Conservation (phyloP, 2,888 invertebrate species). For the Mesochorus sp. region DNA sequence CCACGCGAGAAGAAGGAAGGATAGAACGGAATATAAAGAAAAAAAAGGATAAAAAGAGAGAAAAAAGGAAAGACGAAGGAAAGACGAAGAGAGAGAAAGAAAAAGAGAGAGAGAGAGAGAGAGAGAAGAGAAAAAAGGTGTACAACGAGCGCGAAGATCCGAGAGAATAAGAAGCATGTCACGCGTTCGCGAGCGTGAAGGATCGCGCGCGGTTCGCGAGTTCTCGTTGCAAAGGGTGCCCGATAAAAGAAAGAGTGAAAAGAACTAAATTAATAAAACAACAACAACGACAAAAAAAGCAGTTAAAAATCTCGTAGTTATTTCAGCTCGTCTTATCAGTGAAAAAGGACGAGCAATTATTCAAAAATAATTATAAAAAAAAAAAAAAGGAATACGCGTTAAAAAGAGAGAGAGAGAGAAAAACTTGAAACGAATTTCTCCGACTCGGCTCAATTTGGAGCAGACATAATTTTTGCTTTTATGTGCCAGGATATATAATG, state of each 20-base stretch:
- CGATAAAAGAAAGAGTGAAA: no score
- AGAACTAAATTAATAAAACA: no score
- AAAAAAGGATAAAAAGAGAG: constrained; percentile 1
- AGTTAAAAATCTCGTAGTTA: no score
- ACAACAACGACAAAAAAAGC: no score
- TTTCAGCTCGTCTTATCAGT: no score
- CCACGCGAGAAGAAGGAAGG: constrained; percentile 17
- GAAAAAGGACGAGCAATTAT: constrained; percentile 10
- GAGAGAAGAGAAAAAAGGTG: not conserved
- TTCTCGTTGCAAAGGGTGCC: constrained; percentile 6
- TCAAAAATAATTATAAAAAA: not conserved
- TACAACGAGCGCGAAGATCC: constrained; percentile 17
- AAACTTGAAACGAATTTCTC: constrained; percentile 18
- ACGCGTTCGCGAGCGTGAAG: constrained; percentile 54
- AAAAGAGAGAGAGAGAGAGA: not conserved
- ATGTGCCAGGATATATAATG: constrained; percentile 11
- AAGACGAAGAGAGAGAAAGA: not conserved
- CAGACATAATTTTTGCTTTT: not conserved
- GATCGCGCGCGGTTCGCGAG: constrained; percentile 40
- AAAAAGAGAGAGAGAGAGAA: not conserved
- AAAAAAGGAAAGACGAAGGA: not conserved
- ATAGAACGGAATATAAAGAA: constrained; percentile 3
- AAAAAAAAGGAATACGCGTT: constrained; percentile 1
- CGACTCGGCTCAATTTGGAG: constrained; percentile 20
- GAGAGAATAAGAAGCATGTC: constrained; percentile 51